Evolutionary conservation across 2,797 vertebrate genomes (phyloP), one percentile per base, ranked within the genome.

Genomic region (Odontamblyopus rebecca): DNA sequence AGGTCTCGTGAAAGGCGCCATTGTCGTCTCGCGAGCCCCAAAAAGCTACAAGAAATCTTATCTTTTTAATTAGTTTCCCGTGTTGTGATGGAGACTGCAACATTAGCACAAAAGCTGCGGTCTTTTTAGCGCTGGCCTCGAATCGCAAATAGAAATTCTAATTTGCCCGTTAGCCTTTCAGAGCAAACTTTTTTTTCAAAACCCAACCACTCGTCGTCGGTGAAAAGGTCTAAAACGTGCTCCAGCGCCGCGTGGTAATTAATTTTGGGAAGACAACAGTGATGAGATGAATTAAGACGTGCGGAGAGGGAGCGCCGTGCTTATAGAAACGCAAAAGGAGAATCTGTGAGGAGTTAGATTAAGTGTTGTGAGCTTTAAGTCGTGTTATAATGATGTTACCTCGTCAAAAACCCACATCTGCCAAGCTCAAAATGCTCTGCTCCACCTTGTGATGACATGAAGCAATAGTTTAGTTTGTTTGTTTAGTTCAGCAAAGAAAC

Each of bases 41-140:
- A 81, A 82, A 82, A 81, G 73, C 77, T 61, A 80, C 82, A 79
- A 23, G 12, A 92, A 91, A 92, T 89, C 84, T 87, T 92, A 92
- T 89, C 86, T 88, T 89, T 93, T 90, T 88, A 90, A 93, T 92
- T 90, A 91, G 82, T 82, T 88, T 82, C 77, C 81, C 65, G 68
- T 78, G 82, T 87, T 74, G 80, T 76, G 75, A 15, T 70, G 79
- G 41, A 85, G 77, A 84, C 70, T 84, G 81, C 85, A 86, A 89
- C 86, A 83, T 76, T 82, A 56, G 70, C 79, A 88, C 82, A 86
- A 88, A 88, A 76, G 66, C 72, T 23, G n/a, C 19, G 38, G 67
- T 72, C 32, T 68, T 68, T 23, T 71, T 51, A 62, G 61, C 78
- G 69, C 67, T n/a, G 63, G 69, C 73, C 61, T 65, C 15, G 74